Evolutionary conservation across 2,888 invertebrate species (phyloP).

Genomic region (Drosophila siamana): DNA sequence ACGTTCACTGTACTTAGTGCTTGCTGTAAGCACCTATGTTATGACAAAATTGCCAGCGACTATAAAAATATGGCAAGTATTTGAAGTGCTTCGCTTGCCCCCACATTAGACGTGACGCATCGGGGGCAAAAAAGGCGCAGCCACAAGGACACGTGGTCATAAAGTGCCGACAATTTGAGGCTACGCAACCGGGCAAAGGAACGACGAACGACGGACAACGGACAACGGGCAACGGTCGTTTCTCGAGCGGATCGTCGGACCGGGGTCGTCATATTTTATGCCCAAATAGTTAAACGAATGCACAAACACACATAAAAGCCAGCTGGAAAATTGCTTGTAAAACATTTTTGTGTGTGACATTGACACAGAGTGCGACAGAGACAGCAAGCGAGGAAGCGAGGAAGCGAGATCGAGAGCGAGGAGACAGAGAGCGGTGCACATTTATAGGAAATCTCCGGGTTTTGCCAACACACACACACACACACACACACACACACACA

Average conservation of each 20-base stretch:
- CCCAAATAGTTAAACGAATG: slow-evolving; percentile 81
- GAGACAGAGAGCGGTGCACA: slow-evolving; percentile 39
- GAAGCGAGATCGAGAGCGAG: background rate
- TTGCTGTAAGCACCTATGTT: slow-evolving; percentile 35
- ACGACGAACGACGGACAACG: too few relatives aligned
- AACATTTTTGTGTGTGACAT: slow-evolving; percentile 76
- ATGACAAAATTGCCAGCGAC: slow-evolving; percentile 35
- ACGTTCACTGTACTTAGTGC: slow-evolving; percentile 39
- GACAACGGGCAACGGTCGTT: slow-evolving; percentile 13
- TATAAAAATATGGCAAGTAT: slow-evolving; percentile 56
- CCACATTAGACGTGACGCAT: too few relatives aligned
- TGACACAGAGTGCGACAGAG: slow-evolving; percentile 32
- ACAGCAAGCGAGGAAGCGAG: background rate
- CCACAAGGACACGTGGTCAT: slow-evolving; percentile 77
- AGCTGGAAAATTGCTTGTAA: slow-evolving; percentile 83
- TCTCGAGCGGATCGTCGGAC: slow-evolving; percentile 24
- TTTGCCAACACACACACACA: slow-evolving; percentile 69
- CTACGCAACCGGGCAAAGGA: slow-evolving; percentile 10
- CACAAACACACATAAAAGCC: slow-evolving; percentile 78
- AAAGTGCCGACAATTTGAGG: slow-evolving; percentile 65
- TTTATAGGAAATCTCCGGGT: slow-evolving; percentile 77
- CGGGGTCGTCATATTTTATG: slow-evolving; percentile 76
- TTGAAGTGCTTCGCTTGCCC: slow-evolving; percentile 1
- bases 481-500: slow-evolving; percentile 71
- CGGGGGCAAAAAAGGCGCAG: slow-evolving; percentile 29